Evolutionary conservation across 2,888 invertebrate genomes (phyloP), one percentile per base, ranked within the genome.

Genomic region (Amphipoea lucens): DNA sequence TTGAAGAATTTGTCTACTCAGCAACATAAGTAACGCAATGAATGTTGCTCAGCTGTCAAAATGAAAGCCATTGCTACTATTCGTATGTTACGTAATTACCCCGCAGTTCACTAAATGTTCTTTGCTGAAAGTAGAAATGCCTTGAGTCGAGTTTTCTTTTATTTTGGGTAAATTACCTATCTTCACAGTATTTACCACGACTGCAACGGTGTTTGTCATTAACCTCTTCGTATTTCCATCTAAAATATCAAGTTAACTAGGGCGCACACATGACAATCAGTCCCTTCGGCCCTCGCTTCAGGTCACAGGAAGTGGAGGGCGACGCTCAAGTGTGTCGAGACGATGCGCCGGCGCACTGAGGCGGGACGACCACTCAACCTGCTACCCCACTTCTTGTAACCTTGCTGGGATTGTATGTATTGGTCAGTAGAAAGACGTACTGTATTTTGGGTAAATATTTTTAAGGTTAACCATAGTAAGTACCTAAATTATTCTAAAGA

Each of bases 291-390:
- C 85, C 85, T 74, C 80, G 81, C 79, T 74, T 62, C 74, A 57
- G 54, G 57, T 65, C 72, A 62, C 85, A 84, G 85, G 85, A 85
- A 85, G 85, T 85, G 82, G 80, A 80, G 90, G 83, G 88, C 87
- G 85, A 88, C 84, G 78, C 83, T 79, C 89, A 80, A 88, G 89
- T 88, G 89, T 87, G 84, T 77, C 79, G 82, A 83, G 84, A 75
- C 87, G 87, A 78, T 79, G 84, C 72, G 79, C 66, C 48, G 5
- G 68, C 80, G 80, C 88, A 82, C 68, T 84, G 73, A 69, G 70
- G 75, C 88, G 83, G 66, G 45, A 77, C 89, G 83, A 69, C 51
- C 83, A 83, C 88, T 82, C 84, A 84, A 84, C 86, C 86, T 87
- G 87, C 85, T 86, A 87, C 87, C 86, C 86, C 78, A 86, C 85